Conservation (phyloP, 2,797 vertebrate species). For the Anguilla pacifica region DNA sequence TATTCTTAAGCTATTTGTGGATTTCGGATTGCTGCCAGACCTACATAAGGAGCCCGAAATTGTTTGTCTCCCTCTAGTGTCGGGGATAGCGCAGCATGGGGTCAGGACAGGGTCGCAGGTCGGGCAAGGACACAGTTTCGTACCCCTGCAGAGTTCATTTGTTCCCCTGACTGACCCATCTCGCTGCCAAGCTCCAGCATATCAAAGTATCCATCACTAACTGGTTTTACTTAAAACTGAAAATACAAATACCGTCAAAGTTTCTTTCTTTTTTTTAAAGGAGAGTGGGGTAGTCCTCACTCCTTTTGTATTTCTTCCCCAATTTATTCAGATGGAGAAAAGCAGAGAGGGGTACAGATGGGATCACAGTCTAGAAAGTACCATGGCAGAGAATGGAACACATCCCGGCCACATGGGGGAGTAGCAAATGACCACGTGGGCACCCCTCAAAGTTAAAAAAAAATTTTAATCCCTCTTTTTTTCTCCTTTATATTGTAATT, state of each 20-base stretch:
- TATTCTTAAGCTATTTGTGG: slow-evolving; percentile 35
- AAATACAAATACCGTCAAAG: neutral
- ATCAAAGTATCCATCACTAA: neutral
- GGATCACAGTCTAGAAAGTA: too few relatives aligned
- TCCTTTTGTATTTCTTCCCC: too few relatives aligned
- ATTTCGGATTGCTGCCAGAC: slow-evolving; percentile 37
- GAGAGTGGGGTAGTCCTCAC: neutral
- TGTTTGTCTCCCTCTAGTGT: slow-evolving; percentile 43
- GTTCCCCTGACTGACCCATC: neutral
- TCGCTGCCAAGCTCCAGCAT: neutral
- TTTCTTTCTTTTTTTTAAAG: neutral
- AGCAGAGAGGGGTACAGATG: too few relatives aligned
- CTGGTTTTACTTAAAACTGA: neutral
- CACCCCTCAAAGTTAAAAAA: neutral
- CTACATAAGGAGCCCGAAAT: slow-evolving; percentile 31
- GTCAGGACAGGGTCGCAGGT: neutral
- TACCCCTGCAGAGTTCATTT: neutral
- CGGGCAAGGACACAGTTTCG: slow-evolving; percentile 18
- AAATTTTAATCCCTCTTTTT: neutral
- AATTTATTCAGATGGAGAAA: too few relatives aligned
- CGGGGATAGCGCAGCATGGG: neutral
- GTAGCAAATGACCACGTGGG: too few relatives aligned
- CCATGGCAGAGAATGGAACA: too few relatives aligned
- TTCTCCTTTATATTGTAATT: neutral
- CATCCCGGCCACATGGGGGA: too few relatives aligned